A percentile compares a stretch with the other conserved stretches of the same genome.
phyloP scores from a whole-genome alignment of 2,888 invertebrate genomes.

The Suillia variegata region DNA sequence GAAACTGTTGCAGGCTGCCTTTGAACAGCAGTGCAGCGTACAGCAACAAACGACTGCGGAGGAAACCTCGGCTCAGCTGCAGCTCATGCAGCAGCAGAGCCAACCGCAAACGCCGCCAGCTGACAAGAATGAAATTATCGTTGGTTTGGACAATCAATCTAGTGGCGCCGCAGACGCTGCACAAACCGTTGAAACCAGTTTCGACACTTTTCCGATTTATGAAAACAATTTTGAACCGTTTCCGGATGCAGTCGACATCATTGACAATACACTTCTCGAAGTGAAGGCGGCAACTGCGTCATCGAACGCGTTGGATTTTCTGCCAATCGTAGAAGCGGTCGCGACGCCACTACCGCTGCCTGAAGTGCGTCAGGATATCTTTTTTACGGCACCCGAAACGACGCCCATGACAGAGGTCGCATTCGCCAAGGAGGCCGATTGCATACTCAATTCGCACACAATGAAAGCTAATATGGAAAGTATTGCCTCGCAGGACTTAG shows the following conservation, averaged over 20 bases:
- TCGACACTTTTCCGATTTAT: neutral
- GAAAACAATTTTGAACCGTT: neutral
- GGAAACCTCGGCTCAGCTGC: neutral
- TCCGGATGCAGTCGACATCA: neutral
- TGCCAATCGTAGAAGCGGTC: neutral
- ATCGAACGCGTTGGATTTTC: neutral
- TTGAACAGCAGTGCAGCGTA: no score
- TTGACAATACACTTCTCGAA: neutral
- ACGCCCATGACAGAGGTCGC: neutral
- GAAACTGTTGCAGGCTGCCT: slow-evolving; percentile 32
- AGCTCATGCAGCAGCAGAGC: neutral
- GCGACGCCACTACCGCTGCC: no score
- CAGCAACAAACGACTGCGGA: no score
- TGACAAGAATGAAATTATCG: neutral
- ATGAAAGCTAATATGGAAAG: slow-evolving; percentile 6
- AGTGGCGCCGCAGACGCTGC: neutral
- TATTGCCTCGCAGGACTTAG: slow-evolving; percentile 28
- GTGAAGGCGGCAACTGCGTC: neutral
- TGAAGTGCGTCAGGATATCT: no score
- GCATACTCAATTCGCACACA: neutral
- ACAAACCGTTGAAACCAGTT: neutral
- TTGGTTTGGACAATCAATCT: neutral
- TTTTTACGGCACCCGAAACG: no score
- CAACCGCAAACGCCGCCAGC: neutral
- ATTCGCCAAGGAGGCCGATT: neutral